Conservation (phyloP, 92 coral and sea anemone genomes). For the Desmophyllum pertusum region DNA sequence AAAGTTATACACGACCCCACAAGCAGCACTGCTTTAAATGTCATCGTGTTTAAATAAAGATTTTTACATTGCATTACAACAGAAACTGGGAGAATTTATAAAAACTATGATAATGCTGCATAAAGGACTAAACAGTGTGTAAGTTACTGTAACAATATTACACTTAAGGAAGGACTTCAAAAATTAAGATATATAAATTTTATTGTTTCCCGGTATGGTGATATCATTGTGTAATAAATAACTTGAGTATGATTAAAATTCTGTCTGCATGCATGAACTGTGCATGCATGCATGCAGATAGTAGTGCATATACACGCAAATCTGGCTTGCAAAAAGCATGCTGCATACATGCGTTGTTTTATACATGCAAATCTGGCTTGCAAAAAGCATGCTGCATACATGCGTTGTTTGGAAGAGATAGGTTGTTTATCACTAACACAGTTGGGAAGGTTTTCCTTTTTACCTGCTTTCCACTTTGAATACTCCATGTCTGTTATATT, state of each 20-base stretch:
- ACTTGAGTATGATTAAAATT: neutral
- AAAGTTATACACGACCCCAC: neutral
- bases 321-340: neutral
- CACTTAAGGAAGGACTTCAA: neutral
- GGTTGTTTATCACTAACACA: too few relatives aligned
- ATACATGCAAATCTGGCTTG: neutral
- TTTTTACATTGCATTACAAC: too few relatives aligned
- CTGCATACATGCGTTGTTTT: neutral
- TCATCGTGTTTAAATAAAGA: too few relatives aligned
- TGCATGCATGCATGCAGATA: neutral
- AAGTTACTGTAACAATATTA: neutral
- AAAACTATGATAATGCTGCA: neutral
- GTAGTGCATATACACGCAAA: neutral
- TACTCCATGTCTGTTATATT: too few relatives aligned
- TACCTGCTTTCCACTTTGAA: too few relatives aligned
- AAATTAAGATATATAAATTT: neutral
- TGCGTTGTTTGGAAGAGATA: conserved; percentile 4
- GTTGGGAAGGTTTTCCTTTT: too few relatives aligned
- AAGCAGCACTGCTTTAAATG: too few relatives aligned
- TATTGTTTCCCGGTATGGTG: neutral
- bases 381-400: neutral
- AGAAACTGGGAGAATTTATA: neutral
- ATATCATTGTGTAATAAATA: neutral
- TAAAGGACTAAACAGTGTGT: neutral
- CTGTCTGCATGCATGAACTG: neutral